These are phyloP conservation scores for Hypercompe scribonia DNA, from an alignment of 2,888 invertebrate genomes.

Conservation along the genomic window DNA sequence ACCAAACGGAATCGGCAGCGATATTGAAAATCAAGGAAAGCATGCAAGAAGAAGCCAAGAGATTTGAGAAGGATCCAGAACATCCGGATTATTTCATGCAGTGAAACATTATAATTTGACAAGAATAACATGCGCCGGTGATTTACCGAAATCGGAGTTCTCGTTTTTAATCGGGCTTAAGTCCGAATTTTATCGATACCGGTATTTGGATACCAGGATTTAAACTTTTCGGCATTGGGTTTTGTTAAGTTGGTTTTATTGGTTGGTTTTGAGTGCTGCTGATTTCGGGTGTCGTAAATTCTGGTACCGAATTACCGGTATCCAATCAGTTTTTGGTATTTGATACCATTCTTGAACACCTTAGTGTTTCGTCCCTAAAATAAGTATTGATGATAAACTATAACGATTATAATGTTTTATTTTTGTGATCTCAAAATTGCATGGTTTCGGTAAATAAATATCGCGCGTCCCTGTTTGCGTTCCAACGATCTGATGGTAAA, in stretches of 20 bases:
- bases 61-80: conserved; percentile 99
- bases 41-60: conserved; percentile 99
- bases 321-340: conserved; percentile 34
- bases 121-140: conserved; percentile 30
- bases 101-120: conserved; percentile 84
- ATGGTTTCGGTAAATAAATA: conserved; percentile 64
- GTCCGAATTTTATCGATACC: conserved; percentile 22
- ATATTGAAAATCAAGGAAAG: conserved; percentile 99
- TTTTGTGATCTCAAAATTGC: conserved; percentile 61
- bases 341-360: conserved; percentile 38
- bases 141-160: conserved; percentile 48
- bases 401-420: conserved; percentile 25
- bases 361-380: conserved; percentile 21
- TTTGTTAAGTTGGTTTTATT: conserved; percentile 27
- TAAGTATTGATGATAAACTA: conserved; percentile 19
- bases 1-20: conserved; percentile 99
- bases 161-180: conserved; percentile 12
- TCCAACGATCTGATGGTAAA: conserved; percentile 72
- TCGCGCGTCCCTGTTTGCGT: conserved; percentile 55
- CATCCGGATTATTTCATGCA: conserved; percentile 99
- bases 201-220: conserved; percentile 24
- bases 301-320: conserved; percentile 28
- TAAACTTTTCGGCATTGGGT: conserved; percentile 35
- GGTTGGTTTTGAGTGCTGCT: conserved; percentile 21
- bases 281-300: conserved; percentile 29